Evolutionary conservation across 1,140 invertebrate genomes (phyloP).

Genomic region (Akabosia matsudoensis): DNA sequence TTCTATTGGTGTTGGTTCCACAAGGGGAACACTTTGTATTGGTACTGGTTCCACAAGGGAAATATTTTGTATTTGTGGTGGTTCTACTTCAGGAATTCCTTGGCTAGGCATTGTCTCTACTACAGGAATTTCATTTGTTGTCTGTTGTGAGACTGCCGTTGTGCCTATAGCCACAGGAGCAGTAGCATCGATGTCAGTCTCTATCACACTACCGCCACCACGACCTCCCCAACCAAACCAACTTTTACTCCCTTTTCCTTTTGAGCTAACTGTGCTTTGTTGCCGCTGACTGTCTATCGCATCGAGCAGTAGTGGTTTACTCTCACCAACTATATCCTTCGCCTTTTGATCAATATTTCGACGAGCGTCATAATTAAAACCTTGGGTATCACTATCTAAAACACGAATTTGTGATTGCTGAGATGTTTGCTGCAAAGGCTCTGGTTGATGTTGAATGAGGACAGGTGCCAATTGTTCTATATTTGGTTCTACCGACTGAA

Average conservation of each 20-base stretch:
- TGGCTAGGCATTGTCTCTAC: no score
- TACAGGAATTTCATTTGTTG: no score
- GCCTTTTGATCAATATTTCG: neutral
- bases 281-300: neutral
- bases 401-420: neutral
- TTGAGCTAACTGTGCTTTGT: neutral
- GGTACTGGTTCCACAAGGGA: neutral
- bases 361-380: neutral
- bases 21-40: neutral
- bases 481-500: neutral
- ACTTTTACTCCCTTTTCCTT: neutral
- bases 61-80: neutral
- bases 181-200: slow-evolving; percentile 12
- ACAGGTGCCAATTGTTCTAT: neutral
- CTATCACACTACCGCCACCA: neutral
- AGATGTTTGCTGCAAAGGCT: neutral
- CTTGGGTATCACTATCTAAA: neutral
- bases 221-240: neutral
- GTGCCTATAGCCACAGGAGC: no score
- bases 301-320: no score
- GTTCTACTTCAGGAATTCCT: neutral
- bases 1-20: neutral
- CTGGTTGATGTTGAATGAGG: neutral
- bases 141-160: no score
- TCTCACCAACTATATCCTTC: neutral